Conservation (phyloP, 2,797 vertebrate species). For the Mormyrops attenuatus region DNA sequence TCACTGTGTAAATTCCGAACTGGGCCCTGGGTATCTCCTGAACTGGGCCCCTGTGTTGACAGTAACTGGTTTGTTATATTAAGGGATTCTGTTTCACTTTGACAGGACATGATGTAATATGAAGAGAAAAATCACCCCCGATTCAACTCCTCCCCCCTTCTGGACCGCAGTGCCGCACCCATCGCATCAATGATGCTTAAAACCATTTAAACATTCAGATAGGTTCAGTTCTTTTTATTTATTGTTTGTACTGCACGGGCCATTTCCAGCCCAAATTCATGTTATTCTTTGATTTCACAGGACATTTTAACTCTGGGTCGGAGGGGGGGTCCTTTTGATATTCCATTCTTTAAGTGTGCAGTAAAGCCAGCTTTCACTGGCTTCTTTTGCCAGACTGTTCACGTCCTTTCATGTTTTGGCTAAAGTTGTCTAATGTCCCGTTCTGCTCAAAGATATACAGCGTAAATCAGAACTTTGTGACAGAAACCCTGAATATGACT, state of each 20-base stretch:
- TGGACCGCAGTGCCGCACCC: neutral
- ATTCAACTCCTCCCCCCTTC: conserved; percentile 22
- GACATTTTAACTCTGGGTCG: conserved; percentile 41
- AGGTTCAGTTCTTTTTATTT: conserved; percentile 22
- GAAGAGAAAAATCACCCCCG: conserved; percentile 35
- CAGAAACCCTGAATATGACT: neutral
- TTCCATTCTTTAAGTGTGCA: conserved; percentile 54
- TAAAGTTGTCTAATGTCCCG: conserved; percentile 43
- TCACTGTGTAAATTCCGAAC: conserved; percentile 2
- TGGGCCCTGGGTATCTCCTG: neutral
- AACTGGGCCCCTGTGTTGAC: conserved; percentile 32
- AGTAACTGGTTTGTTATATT: conserved; percentile 49
- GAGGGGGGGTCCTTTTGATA: conserved; percentile 50
- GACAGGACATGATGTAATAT: conserved; percentile 55
- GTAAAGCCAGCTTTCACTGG: conserved; percentile 41
- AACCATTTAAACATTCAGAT: conserved; percentile 21
- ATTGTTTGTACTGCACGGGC: conserved; percentile 40
- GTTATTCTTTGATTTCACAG: conserved; percentile 46
- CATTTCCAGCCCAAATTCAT: conserved; percentile 35
- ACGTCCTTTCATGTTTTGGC: conserved; percentile 37
- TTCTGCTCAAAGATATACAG: neutral
- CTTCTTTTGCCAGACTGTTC: conserved; percentile 50
- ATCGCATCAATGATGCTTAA: conserved; percentile 22
- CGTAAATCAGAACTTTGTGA: neutral
- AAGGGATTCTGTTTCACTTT: conserved; percentile 53